These are phyloP conservation scores for Florisuga fusca DNA, from an alignment of 2,797 vertebrate genomes.

Conservation along the genomic window DNA sequence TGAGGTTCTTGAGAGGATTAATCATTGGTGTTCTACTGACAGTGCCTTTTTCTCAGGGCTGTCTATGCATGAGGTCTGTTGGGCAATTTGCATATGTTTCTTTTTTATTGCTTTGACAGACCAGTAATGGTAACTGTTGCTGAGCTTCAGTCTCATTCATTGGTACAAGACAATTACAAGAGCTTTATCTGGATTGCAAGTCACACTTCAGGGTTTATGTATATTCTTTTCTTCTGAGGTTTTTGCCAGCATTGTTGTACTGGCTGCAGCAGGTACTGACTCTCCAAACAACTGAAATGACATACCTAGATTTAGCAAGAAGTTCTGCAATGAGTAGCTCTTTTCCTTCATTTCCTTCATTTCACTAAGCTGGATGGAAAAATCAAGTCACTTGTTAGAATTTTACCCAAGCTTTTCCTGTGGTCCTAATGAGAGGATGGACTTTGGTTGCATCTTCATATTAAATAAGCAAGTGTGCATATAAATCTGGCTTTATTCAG, in stretches of 20 bases:
- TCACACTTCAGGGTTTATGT: background rate
- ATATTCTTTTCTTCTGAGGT: background rate
- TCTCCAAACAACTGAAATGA: slow-evolving; percentile 11
- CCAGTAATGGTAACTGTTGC: background rate
- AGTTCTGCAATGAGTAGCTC: background rate
- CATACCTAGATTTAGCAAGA: background rate
- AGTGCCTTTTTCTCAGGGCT: background rate
- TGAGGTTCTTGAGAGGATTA: background rate
- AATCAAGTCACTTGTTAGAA: background rate
- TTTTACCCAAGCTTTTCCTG: background rate
- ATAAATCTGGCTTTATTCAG: background rate
- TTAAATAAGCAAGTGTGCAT: background rate
- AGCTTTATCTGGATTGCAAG: background rate
- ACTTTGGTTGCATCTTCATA: background rate
- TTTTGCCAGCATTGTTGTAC: background rate
- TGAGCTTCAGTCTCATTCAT: background rate
- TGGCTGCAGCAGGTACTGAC: background rate
- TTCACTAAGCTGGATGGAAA: slow-evolving; percentile 7
- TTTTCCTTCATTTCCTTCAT: background rate
- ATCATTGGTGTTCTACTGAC: background rate
- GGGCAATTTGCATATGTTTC: background rate
- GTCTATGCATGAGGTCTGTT: background rate
- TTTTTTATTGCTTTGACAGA: background rate
- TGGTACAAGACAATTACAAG: background rate
- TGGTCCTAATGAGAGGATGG: background rate